A percentile compares a stretch with the other conserved stretches of the same genome.
Evolutionary conservation across 2,797 vertebrate species (phyloP).

Genomic region (Anguilla obscura): DNA sequence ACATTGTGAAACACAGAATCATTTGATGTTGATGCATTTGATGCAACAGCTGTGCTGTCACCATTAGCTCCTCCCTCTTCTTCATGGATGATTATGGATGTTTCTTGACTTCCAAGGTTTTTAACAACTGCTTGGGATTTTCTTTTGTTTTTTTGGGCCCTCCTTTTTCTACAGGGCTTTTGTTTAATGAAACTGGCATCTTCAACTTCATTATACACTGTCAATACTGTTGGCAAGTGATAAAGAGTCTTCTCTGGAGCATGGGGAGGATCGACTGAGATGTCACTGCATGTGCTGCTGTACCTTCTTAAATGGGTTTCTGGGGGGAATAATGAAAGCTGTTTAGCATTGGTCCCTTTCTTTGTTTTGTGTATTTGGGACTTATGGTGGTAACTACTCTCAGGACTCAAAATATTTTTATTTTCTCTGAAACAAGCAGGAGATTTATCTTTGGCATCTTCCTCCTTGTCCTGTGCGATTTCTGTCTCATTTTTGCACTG

Average conservation of each 20-base stretch:
- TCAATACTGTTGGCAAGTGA: background rate
- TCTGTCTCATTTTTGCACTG: background rate
- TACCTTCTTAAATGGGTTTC: background rate
- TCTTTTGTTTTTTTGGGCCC: background rate
- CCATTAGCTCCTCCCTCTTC: background rate
- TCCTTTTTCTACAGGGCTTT: background rate
- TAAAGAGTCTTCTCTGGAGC: background rate
- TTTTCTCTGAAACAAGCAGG: background rate
- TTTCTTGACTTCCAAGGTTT: background rate
- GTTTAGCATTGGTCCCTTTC: background rate
- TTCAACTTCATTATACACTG: background rate
- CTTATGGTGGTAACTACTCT: background rate
- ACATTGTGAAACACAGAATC: background rate
- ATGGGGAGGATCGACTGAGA: background rate
- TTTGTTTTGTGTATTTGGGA: background rate
- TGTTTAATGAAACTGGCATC: background rate
- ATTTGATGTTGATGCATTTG: background rate
- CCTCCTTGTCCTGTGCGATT: background rate
- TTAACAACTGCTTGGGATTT: background rate
- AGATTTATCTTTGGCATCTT: background rate
- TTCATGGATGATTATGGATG: background rate
- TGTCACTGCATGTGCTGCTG: background rate
- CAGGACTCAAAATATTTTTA: background rate
- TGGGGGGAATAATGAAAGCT: background rate
- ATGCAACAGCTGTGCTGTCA: background rate